Conservation (phyloP, 2,888 invertebrate species). For the Caprella mutica region DNA sequence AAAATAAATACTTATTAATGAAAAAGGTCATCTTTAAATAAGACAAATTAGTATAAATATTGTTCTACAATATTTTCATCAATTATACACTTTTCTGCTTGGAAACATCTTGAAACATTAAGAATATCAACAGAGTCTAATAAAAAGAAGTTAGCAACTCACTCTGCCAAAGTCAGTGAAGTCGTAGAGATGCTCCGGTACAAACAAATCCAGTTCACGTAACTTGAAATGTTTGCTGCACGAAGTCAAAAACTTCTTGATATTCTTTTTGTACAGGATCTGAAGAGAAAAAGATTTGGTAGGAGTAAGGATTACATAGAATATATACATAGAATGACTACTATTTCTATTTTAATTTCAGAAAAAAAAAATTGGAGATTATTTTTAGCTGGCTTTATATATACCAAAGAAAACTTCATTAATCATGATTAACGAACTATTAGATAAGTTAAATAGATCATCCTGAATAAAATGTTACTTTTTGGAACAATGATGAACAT, state of each 20-base stretch:
- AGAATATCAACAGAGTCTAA: constrained; percentile 2
- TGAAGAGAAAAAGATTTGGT: constrained; percentile 46
- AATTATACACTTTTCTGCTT: not conserved
- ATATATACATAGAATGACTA: not conserved
- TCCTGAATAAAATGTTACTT: too few species aligned
- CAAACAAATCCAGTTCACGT: constrained; percentile 76
- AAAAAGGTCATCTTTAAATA: not conserved
- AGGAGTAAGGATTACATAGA: not conserved
- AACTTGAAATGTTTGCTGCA: constrained; percentile 75
- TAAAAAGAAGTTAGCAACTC: constrained; percentile 7
- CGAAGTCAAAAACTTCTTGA: constrained; percentile 76
- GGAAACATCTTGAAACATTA: not conserved
- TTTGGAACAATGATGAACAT: too few species aligned
- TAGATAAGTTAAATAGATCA: too few species aligned
- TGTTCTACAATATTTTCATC: not conserved
- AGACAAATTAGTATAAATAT: not conserved
- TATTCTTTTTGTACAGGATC: constrained; percentile 93
- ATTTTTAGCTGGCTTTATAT: too few species aligned
- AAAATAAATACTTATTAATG: not conserved
- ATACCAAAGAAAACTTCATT: too few species aligned
- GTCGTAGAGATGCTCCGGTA: constrained; percentile 89
- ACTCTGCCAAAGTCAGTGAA: constrained; percentile 84
- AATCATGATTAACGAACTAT: too few species aligned
- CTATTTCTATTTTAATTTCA: not conserved
- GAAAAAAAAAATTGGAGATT: too few species aligned